Evolutionary conservation across 2,888 invertebrate genomes (phyloP).

Genomic region (Hydriomena furcata): DNA sequence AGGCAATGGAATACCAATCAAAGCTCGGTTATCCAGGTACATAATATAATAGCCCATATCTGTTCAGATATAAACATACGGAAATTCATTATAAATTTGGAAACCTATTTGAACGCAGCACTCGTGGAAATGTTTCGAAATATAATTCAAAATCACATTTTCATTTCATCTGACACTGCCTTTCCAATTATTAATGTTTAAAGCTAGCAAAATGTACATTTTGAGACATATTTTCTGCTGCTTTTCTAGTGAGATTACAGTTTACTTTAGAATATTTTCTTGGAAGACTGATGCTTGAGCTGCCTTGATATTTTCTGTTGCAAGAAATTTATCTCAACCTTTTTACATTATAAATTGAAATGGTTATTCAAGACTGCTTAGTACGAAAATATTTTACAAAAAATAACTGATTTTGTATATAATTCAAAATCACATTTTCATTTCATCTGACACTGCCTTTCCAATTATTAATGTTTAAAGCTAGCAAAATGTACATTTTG

Average conservation of each 20-base stretch:
- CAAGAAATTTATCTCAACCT: too few relatives aligned
- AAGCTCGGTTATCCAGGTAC: too few relatives aligned
- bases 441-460: conserved; percentile 3
- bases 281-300: too few relatives aligned
- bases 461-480: conserved; percentile 7
- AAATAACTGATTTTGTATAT: too few relatives aligned
- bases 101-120: neutral
- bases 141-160: neutral
- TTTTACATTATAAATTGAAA: too few relatives aligned
- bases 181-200: conserved; percentile 8
- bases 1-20: too few relatives aligned
- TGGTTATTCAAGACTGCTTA: too few relatives aligned
- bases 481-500: neutral
- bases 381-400: too few relatives aligned
- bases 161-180: neutral
- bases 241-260: neutral
- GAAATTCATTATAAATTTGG: neutral
- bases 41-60: too few relatives aligned
- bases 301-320: too few relatives aligned
- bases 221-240: neutral
- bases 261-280: too few relatives aligned
- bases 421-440: neutral
- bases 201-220: neutral
- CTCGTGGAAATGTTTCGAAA: neutral
- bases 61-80: too few relatives aligned